Evolutionary conservation across 1,140 invertebrate genomes (phyloP).

Genomic region (Papilio machaon): DNA sequence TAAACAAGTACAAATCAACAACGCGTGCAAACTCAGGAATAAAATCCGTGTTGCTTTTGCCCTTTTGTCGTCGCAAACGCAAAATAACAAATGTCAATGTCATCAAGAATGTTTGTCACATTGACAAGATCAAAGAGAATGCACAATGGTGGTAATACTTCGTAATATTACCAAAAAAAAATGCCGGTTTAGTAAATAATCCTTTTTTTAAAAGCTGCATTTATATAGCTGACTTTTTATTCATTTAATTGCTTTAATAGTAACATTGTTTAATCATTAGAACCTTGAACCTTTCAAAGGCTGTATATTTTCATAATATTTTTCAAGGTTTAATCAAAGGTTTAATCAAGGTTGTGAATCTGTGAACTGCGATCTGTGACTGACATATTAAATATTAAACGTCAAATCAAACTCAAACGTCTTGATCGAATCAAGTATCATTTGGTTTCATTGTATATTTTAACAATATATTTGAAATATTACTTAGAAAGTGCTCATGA

Average conservation of each 20-base stretch:
- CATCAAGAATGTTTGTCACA: background rate
- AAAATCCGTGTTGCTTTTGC: conserved; percentile 15
- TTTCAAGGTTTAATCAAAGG: no score
- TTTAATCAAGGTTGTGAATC: no score
- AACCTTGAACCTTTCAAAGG: no score
- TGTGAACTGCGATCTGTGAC: background rate
- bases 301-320: no score
- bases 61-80: background rate
- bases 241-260: no score
- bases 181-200: no score
- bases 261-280: no score
- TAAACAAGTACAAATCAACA: conserved; percentile 11
- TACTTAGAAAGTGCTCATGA: conserved; percentile 7
- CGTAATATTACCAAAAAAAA: no score
- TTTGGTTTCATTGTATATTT: background rate
- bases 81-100: background rate
- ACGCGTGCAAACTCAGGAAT: conserved; percentile 18
- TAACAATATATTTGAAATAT: background rate
- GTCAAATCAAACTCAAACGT: conserved; percentile 22
- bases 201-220: background rate
- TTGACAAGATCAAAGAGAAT: background rate
- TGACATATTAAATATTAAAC: background rate
- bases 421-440: background rate
- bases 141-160: background rate
- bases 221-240: no score